These are phyloP conservation scores for Aselliscus stoliczkanus DNA, from an alignment of 2,797 vertebrate species.

Conservation along the genomic window DNA sequence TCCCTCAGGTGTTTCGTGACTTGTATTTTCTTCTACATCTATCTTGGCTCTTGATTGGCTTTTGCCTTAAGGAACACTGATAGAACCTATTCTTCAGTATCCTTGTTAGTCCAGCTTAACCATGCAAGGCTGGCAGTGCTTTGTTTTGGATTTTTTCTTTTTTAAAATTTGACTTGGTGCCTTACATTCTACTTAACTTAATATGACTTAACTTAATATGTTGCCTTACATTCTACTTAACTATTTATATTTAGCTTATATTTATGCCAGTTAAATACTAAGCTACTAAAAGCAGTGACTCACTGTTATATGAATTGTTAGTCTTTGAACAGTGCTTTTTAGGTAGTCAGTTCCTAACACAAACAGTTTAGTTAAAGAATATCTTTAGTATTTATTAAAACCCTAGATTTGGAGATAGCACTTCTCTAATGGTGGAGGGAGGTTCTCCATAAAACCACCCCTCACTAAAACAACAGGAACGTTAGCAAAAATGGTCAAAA, in stretches of 20 bases:
- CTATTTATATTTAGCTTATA: background rate
- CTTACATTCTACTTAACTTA: background rate
- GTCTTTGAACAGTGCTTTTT: background rate
- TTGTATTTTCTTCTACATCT: background rate
- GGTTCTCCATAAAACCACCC: background rate
- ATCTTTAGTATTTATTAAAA: background rate
- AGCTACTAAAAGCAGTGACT: background rate
- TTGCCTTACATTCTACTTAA: background rate
- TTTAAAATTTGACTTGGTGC: background rate
- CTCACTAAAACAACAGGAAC: background rate
- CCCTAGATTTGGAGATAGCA: background rate
- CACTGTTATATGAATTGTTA: background rate
- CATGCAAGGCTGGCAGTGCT: background rate
- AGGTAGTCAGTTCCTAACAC: background rate
- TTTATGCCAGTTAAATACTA: background rate
- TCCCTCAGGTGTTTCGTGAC: background rate
- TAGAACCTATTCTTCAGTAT: background rate
- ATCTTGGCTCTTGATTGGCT: too few species aligned
- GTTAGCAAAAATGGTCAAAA: background rate
- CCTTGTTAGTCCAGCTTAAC: background rate
- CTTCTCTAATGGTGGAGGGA: background rate
- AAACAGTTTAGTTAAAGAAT: background rate
- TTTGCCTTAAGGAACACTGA: too few species aligned
- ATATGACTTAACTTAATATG: background rate
- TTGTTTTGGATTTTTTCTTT: background rate